Percentiles rank a stretch among this genome's conserved stretches.
Evolutionary conservation across 2,113 vertebrate genomes (phyloP).

Genomic region (Chlamydotis undulata): DNA sequence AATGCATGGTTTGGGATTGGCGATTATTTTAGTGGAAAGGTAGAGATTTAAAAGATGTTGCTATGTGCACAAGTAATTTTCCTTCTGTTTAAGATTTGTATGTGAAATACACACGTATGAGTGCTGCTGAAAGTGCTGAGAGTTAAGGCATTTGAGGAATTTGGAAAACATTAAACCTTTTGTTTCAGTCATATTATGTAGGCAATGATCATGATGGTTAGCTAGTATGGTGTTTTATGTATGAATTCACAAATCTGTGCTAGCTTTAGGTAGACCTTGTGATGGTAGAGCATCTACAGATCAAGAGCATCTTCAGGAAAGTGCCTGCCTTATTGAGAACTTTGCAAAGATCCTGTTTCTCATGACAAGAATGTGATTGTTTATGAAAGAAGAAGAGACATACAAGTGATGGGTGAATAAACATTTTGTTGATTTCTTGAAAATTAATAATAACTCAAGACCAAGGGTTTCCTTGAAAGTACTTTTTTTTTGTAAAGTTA

Average conservation of each 20-base stretch:
- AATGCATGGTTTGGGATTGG: background rate
- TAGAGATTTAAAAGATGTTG: background rate
- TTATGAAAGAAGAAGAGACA: background rate
- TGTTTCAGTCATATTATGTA: background rate
- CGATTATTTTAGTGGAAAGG: background rate
- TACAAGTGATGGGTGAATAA: background rate
- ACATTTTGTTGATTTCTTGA: background rate
- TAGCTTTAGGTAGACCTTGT: background rate
- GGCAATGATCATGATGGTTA: background rate
- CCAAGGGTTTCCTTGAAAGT: background rate
- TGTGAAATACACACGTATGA: background rate
- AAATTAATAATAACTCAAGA: background rate
- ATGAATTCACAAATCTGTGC: background rate
- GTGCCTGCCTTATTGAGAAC: background rate
- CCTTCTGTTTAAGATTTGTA: background rate
- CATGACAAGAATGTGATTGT: background rate
- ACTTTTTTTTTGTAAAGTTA: background rate
- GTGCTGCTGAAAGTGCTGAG: background rate
- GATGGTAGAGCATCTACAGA: background rate
- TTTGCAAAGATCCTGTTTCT: background rate
- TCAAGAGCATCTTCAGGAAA: background rate
- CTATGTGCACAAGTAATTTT: background rate
- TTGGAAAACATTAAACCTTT: background rate
- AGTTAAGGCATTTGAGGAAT: slow-evolving; percentile 10
- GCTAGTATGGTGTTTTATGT: background rate